phyloP scores from a whole-genome alignment of 2,113 vertebrate species.

The Gymnarchus niloticus region DNA sequence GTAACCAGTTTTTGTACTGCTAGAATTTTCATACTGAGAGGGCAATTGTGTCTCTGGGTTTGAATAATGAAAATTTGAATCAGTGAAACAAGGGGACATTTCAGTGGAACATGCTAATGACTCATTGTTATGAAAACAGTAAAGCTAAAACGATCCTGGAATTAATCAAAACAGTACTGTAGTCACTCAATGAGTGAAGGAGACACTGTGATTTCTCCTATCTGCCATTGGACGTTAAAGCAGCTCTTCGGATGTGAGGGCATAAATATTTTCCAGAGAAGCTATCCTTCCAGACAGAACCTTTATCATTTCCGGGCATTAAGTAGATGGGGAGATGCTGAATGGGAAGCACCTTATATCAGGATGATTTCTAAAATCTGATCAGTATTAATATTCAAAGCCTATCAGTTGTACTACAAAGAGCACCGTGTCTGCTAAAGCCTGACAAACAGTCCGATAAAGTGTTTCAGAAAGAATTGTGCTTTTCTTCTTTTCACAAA shows the following conservation, averaged over 20 bases:
- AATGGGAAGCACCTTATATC: not conserved
- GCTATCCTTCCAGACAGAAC: not conserved
- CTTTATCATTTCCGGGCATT: not conserved
- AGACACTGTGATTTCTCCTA: not conserved
- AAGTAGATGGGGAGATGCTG: not conserved
- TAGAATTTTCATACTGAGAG: conserved; percentile 17
- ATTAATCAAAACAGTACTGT: not conserved
- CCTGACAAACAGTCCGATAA: not conserved
- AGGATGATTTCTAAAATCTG: not conserved
- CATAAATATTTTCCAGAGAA: not conserved
- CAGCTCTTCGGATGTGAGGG: not conserved
- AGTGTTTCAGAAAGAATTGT: not conserved
- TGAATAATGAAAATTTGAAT: not conserved
- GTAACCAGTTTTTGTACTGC: conserved; percentile 2
- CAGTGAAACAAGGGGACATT: not conserved
- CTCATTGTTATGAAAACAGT: not conserved
- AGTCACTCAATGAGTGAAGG: not conserved
- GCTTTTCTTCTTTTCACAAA: not conserved
- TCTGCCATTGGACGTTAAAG: not conserved
- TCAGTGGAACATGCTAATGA: not conserved
- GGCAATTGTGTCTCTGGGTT: not conserved
- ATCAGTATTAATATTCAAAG: not conserved
- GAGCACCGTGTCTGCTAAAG: not conserved
- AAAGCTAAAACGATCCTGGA: not conserved
- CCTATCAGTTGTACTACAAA: not conserved